Conservation (phyloP, 2,113 vertebrate species). For the Procavia capensis region DNA sequence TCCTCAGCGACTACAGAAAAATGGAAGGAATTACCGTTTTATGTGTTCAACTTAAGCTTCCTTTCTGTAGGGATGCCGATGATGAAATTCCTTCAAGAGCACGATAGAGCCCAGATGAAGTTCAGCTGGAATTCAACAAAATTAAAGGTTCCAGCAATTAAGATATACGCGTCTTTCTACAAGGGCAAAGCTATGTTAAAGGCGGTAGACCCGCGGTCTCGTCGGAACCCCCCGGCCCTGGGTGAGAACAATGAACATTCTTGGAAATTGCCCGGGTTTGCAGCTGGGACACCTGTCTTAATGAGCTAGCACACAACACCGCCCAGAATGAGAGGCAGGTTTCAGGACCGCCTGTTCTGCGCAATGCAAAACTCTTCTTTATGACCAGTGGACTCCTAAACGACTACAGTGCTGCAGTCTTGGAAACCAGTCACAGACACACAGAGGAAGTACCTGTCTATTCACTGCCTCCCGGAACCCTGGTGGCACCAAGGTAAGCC, state of each 20-base stretch:
- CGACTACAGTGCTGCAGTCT: accelerated
- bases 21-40: neutral
- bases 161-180: neutral
- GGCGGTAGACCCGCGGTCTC: accelerated
- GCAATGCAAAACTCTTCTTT: neutral
- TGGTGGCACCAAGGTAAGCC: neutral
- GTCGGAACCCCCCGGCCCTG: neutral
- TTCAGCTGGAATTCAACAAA: neutral
- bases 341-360: neutral
- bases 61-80: accelerated
- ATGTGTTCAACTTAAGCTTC: neutral
- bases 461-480: neutral
- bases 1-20: neutral
- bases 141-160: neutral
- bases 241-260: neutral
- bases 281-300: too few species aligned
- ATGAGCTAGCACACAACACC: accelerated
- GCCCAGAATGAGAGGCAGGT: accelerated
- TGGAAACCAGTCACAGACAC: neutral
- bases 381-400: neutral
- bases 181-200: neutral
- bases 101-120: neutral
- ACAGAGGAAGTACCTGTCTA: accelerated
- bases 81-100: neutral
- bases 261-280: neutral